Conservation (phyloP, 2,888 invertebrate genomes). For the Agrypnus murinus region DNA sequence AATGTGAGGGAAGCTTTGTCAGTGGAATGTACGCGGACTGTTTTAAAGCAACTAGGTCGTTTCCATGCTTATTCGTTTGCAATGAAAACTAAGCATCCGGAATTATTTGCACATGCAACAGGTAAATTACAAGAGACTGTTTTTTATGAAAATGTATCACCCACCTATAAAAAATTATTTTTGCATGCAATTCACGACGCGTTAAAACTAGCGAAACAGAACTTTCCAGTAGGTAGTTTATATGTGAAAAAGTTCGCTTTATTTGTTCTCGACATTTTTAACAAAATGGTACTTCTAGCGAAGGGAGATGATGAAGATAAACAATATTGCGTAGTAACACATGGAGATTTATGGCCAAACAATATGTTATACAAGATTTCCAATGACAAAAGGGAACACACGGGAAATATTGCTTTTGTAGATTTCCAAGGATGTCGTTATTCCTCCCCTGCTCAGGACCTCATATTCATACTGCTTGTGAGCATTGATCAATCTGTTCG, state of each 20-base stretch:
- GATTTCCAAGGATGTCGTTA: conserved; percentile 22
- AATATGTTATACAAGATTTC: conserved; percentile 21
- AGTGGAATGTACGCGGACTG: background rate
- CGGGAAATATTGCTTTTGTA: conserved; percentile 18
- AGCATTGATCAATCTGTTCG: conserved; percentile 43
- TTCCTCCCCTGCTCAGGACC: conserved; percentile 19
- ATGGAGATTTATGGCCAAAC: conserved; percentile 28
- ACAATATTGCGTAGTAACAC: conserved; percentile 9
- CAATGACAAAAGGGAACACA: conserved; percentile 14
- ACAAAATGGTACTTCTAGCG: conserved; percentile 4
- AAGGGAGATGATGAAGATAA: conserved; percentile 19
- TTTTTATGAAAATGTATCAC: conserved; percentile 3
- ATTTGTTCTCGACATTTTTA: conserved; percentile 12
- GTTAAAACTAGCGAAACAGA: conserved; percentile 4
- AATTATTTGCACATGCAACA: conserved; percentile 4
- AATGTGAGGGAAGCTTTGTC: conserved; percentile 14
- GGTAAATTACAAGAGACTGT: background rate
- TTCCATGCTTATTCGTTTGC: conserved; percentile 21
- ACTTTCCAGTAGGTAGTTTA: background rate
- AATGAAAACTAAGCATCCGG: background rate
- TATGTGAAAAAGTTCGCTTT: background rate
- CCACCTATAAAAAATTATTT: conserved; percentile 4
- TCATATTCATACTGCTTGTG: conserved; percentile 17
- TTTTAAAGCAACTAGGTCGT: background rate
- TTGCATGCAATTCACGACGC: conserved; percentile 19